Percentiles rank a stretch among this genome's conserved stretches.
Conservation (phyloP, 2,888 invertebrate species). For the Crocallis elinguaria region DNA sequence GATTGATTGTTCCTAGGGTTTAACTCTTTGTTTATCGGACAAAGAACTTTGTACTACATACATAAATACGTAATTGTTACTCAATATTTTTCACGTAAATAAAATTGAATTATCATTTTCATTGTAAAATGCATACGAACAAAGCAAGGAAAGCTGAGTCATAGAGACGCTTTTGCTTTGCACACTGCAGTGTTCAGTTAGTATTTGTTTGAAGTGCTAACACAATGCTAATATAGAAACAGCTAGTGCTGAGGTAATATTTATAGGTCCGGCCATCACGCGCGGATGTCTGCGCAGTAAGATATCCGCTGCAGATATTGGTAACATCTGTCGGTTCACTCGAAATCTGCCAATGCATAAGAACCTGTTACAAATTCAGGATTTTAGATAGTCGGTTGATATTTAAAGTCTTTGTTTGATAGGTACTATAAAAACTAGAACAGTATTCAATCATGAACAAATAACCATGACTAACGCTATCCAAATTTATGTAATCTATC, state of each 20-base stretch:
- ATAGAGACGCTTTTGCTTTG: neutral
- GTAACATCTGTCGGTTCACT: slow-evolving; percentile 21
- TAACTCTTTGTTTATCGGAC: slow-evolving; percentile 29
- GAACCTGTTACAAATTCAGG: neutral
- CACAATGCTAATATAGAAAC: neutral
- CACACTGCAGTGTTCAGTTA: neutral
- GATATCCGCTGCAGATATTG: slow-evolving; percentile 35
- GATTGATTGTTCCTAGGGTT: slow-evolving; percentile 26
- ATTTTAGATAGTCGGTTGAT: too few species aligned
- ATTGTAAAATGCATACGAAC: slow-evolving; percentile 14
- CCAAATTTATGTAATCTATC: neutral
- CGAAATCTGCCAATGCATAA: slow-evolving; percentile 23
- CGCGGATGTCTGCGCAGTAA: slow-evolving; percentile 17
- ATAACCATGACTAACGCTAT: too few species aligned
- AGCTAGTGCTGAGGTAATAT: neutral
- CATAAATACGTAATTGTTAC: too few species aligned
- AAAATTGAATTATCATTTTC: slow-evolving; percentile 29
- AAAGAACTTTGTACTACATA: slow-evolving; percentile 26
- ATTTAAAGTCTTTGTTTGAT: too few species aligned
- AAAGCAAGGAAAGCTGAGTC: slow-evolving; percentile 1
- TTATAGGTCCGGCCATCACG: neutral
- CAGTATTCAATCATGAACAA: too few species aligned
- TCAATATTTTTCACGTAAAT: slow-evolving; percentile 23
- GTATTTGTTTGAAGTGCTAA: neutral
- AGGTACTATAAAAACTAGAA: too few species aligned